Base-by-base conservation (phyloP, 2,888 invertebrate species). In the Synanthedon andrenaeformis region DNA sequence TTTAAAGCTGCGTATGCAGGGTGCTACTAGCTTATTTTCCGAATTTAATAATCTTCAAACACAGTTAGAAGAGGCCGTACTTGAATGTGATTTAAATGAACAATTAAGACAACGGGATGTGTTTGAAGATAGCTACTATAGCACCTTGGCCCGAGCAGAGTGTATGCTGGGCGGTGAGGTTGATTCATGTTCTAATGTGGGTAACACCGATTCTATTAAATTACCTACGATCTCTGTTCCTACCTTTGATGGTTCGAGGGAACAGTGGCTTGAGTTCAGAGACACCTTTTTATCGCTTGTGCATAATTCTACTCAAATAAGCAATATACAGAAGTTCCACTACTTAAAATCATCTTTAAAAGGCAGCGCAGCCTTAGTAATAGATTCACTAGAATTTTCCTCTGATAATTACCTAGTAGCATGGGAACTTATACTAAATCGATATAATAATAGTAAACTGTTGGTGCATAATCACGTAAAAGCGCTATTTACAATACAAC, bases 201-300 rank as follows among this genome's bases (percentile, higher is more conserved):
- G 17, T 17, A 74, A 17, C 41, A 17, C 17, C 17, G 17, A 17
- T 17, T 53, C 50, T 1, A 14, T 55, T 41, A 55, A 53, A 48
- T 42, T 55, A 41, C 55, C 53, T 41, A 53, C 53, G 19, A 53
- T 55, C 17, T 48, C 56, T 19, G 17, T 57, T 13, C 56, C 55
- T 50, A 35, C 28, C 10, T 54, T 57, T 42, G 56, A 57, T 49
- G 56, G 56, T 28, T 53, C 52, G 45, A 55, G 50, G 53, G 53
- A 55, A 17, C 53, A 50, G 49, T 55, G 56, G 54, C 41, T 57
- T 13, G 56, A 57, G 48, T 57, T 55, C 45, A 49, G 55, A 11
- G 55, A 55, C 49, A 57, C 53, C 5, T 57, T 55, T 55, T 11
- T 48, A n/a, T 53, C 56, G 3, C 41, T 56, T 42, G 50, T 56